A percentile compares a stretch with the other conserved stretches of the same genome.
Evolutionary conservation across 2,113 vertebrate genomes (phyloP).

Genomic region (Cranoglanis bouderius): DNA sequence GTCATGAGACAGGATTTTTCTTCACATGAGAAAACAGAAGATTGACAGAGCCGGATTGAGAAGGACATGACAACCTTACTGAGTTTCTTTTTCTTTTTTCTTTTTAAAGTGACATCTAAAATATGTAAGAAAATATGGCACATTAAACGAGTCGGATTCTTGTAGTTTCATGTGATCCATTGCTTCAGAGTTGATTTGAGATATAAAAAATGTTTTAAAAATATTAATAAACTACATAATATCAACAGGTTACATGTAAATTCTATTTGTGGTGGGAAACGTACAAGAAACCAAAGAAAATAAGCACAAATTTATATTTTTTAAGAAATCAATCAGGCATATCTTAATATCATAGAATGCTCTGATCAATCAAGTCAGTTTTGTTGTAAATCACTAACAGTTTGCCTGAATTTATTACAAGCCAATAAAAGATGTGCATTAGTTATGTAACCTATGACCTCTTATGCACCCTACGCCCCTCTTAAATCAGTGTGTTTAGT

Average conservation of each 20-base stretch:
- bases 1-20: neutral
- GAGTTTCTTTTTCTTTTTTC: neutral
- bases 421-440: neutral
- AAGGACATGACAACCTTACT: neutral
- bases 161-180: too few species aligned
- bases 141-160: neutral
- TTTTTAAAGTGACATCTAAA: neutral
- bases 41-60: neutral
- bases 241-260: neutral
- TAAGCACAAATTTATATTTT: too few species aligned
- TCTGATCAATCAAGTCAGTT: neutral
- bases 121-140: neutral
- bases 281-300: neutral
- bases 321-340: too few species aligned
- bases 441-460: slow-evolving; percentile 6
- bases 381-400: neutral
- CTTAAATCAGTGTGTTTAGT: neutral
- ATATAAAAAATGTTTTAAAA: neutral
- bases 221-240: neutral
- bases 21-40: neutral
- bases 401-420: neutral
- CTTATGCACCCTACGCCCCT: neutral
- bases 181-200: neutral
- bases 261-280: neutral
- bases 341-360: neutral